phyloP scores from a whole-genome alignment of 2,797 vertebrate genomes.

The Aldrovandia affinis region DNA sequence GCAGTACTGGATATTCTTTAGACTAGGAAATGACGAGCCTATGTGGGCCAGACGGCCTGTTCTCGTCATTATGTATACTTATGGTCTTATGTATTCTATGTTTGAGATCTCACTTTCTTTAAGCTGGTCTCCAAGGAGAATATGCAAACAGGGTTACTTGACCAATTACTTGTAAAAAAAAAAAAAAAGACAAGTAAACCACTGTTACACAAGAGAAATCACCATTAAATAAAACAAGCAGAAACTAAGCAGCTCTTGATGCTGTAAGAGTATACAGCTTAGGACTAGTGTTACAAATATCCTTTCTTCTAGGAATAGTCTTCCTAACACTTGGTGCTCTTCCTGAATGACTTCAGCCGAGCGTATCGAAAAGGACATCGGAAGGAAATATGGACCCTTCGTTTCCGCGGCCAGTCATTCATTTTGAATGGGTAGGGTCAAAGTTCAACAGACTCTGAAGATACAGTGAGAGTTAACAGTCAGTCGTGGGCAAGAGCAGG shows the following conservation, averaged over 20 bases:
- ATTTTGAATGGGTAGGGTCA: background rate
- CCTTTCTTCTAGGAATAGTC: constrained; percentile 7
- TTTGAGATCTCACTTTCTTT: background rate
- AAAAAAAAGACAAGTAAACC: background rate
- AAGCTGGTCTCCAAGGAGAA: background rate
- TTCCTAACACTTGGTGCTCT: constrained; percentile 11
- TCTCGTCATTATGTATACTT: too few relatives aligned
- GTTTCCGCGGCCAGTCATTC: background rate
- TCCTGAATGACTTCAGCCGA: background rate
- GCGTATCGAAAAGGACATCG: background rate
- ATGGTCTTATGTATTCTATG: too few relatives aligned
- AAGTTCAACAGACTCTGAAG: background rate
- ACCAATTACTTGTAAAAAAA: background rate
- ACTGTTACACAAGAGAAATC: background rate
- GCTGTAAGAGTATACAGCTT: constrained; percentile 20
- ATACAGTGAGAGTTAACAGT: background rate
- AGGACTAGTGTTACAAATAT: constrained; percentile 7
- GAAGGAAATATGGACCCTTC: background rate
- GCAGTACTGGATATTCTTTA: too few relatives aligned
- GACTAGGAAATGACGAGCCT: too few relatives aligned
- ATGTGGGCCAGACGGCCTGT: too few relatives aligned
- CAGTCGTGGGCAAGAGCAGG: background rate
- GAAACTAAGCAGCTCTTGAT: background rate
- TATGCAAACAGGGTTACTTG: background rate
- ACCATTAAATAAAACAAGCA: constrained; percentile 7